A percentile compares a stretch with the other conserved stretches of the same genome.
Evolutionary conservation across 2,113 vertebrate species (phyloP).

Genomic region (Spermophilus dauricus): DNA sequence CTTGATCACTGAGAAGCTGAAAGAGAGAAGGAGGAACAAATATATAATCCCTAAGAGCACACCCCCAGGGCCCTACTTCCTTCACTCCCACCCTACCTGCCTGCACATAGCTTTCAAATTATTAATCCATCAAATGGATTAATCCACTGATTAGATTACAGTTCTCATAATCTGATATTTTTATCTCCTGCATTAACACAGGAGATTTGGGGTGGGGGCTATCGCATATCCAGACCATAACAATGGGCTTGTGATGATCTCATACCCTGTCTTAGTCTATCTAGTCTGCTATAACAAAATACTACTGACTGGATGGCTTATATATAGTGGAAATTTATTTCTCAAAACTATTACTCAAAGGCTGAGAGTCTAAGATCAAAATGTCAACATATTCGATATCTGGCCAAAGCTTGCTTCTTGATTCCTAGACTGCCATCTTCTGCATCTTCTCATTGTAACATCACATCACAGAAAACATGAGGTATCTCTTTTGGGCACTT

Average conservation of each 20-base stretch:
- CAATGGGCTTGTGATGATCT: background rate
- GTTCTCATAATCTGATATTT: too few species aligned
- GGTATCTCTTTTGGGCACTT: background rate
- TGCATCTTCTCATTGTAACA: background rate
- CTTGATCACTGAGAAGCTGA: too few species aligned
- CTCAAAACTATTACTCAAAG: background rate
- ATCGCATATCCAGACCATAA: too few species aligned
- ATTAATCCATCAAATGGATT: too few species aligned
- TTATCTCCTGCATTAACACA: too few species aligned
- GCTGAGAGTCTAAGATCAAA: background rate
- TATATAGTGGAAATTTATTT: background rate
- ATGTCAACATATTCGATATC: background rate
- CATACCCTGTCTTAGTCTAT: background rate
- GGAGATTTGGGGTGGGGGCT: too few species aligned
- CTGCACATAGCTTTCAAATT: too few species aligned
- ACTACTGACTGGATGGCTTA: background rate
- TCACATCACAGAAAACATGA: background rate
- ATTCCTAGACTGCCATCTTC: background rate
- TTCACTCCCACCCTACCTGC: too few species aligned
- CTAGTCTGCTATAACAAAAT: background rate
- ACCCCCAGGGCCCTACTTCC: too few species aligned
- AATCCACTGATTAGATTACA: too few species aligned
- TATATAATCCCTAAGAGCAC: too few species aligned
- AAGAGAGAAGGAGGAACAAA: too few species aligned
- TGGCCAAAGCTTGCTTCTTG: background rate